Conservation (phyloP, 2,797 vertebrate genomes). For the Buphagus erythrorhynchus region DNA sequence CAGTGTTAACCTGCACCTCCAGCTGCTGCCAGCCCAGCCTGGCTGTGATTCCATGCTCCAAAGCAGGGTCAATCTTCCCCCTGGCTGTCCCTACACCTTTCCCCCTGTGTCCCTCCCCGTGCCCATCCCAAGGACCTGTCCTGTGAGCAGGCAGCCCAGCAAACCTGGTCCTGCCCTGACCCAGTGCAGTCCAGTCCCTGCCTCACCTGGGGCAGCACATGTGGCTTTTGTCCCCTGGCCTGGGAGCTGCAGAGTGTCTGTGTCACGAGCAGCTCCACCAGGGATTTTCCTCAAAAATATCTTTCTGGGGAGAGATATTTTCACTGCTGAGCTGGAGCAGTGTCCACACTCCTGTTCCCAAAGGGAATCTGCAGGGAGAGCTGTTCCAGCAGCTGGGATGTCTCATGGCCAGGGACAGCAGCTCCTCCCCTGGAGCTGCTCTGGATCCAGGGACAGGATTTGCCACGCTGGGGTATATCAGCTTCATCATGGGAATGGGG, state of each 20-base stretch:
- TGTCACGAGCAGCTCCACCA: not conserved
- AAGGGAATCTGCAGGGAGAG: not conserved
- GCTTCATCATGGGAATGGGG: not conserved
- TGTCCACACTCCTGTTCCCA: not conserved
- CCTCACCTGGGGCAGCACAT: not conserved
- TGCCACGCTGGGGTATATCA: not conserved
- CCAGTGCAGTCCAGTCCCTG: not conserved
- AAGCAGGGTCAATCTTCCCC: not conserved
- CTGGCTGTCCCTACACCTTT: not conserved
- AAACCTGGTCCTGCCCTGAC: not conserved
- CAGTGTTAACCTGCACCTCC: not conserved
- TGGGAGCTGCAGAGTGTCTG: not conserved
- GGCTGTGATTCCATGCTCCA: not conserved
- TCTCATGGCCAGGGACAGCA: not conserved
- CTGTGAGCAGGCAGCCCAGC: not conserved
- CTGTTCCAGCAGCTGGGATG: slow-evolving; percentile 30
- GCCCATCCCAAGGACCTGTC: not conserved
- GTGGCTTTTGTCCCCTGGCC: not conserved
- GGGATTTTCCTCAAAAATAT: not conserved
- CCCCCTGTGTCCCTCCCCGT: not conserved
- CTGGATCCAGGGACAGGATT: slow-evolving; percentile 7
- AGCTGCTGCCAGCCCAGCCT: not conserved
- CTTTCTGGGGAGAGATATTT: not conserved
- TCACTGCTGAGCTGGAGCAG: not conserved
- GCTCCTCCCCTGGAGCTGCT: slow-evolving; percentile 1